Conservation (phyloP, 1,140 invertebrate genomes). For the Drosophila murphyi region DNA sequence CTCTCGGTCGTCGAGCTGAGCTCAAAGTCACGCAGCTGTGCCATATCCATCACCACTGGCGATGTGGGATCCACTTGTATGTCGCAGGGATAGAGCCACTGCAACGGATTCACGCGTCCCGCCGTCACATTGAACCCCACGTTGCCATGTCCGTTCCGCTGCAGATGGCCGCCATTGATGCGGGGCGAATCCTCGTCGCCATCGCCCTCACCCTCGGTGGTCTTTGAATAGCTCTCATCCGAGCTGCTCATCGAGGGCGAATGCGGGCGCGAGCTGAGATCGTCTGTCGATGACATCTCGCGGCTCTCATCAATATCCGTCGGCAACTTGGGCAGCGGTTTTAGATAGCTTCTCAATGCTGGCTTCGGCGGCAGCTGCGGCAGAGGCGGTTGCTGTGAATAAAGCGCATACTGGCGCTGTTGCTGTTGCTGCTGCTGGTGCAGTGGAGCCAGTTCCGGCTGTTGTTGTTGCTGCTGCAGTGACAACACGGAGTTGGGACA, state of each 20-base stretch:
- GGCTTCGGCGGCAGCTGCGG: slow-evolving; percentile 67
- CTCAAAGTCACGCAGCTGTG: slow-evolving; percentile 79
- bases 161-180: slow-evolving; percentile 60
- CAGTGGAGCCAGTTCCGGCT: slow-evolving; percentile 54
- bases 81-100: slow-evolving; percentile 87
- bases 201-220: slow-evolving; percentile 86
- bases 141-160: slow-evolving; percentile 51
- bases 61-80: slow-evolving; percentile 85
- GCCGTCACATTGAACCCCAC: slow-evolving; percentile 31
- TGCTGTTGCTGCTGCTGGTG: slow-evolving; percentile 66
- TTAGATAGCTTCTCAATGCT: slow-evolving; percentile 79
- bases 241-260: slow-evolving; percentile 92
- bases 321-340: slow-evolving; percentile 86
- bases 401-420: slow-evolving; percentile 85
- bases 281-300: slow-evolving; percentile 89
- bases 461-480: slow-evolving; percentile 84
- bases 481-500: slow-evolving; percentile 85
- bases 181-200: slow-evolving; percentile 80
- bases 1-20: slow-evolving; percentile 84
- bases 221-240: slow-evolving; percentile 91
- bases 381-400: slow-evolving; percentile 77
- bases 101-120: slow-evolving; percentile 81
- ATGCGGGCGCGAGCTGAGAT: slow-evolving; percentile 91
- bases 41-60: slow-evolving; percentile 70
- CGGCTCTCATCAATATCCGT: slow-evolving; percentile 80